Conservation (phyloP, 2,113 vertebrate genomes). For the Nanorana parkeri region DNA sequence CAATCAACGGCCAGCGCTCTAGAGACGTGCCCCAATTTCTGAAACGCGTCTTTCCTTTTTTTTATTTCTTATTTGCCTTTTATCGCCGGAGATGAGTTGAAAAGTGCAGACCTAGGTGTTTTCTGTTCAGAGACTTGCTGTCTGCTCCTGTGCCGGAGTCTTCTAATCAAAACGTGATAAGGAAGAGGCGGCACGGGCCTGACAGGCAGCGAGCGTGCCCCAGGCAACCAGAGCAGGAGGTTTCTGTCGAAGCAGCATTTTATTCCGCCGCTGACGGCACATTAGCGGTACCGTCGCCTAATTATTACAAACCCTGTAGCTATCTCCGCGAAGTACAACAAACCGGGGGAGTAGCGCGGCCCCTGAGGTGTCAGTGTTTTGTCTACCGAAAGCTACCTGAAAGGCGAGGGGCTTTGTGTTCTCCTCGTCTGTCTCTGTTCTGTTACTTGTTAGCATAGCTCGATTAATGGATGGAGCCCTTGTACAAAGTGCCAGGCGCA, state of each 20-base stretch:
- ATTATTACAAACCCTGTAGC: constrained; percentile 48
- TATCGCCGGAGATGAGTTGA: constrained; percentile 23
- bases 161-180: constrained; percentile 49
- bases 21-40: constrained; percentile 7
- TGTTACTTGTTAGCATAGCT: constrained; percentile 5
- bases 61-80: constrained; percentile 30
- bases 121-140: constrained; percentile 7
- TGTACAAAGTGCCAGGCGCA: constrained; percentile 10
- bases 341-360: constrained; percentile 7
- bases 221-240: constrained; percentile 14
- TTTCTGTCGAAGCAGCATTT: constrained; percentile 39
- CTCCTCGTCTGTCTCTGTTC: neutral
- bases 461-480: neutral
- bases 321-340: neutral
- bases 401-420: neutral
- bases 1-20: neutral
- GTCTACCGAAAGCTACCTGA: constrained; percentile 1
- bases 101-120: constrained; percentile 37
- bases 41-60: neutral
- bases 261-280: neutral
- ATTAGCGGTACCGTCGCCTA: constrained; percentile 27
- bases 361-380: constrained; percentile 37
- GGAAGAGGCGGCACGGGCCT: neutral
- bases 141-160: constrained; percentile 19
- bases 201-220: constrained; percentile 2